Evolutionary conservation across 2,113 vertebrate genomes (phyloP), one percentile per base, ranked within the genome.

Genomic region (Gymnorhina tibicen): DNA sequence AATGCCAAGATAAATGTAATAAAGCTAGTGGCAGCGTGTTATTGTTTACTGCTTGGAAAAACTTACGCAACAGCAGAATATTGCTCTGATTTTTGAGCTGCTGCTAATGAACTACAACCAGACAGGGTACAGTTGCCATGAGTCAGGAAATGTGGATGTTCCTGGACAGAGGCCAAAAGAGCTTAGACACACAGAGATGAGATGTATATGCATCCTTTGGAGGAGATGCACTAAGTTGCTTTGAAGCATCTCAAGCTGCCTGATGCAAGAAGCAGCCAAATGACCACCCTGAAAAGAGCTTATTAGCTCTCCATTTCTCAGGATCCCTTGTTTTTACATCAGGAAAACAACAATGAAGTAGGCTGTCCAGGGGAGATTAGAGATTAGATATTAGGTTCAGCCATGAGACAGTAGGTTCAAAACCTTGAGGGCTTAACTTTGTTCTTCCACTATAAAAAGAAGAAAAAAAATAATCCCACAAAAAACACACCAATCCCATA

Each of bases 21-120:
- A 85, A 93, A 95, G 73, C 60, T 91, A 91, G 89, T 79, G 91
- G 80, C 2, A 2, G 95, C 82, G 87, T 95, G 50, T 89, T 92
- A 84, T 93, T 97, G 96, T 97, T 97, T 95, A 89, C 77, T 89
- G 88, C 80, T 91, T 87, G 89, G 92, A 82, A 94, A 93, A 96
- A 82, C 41, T 95, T 92, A 82, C 1, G 27, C 92, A 95, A 91
- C n/a, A 87, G 73, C 80, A 93, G 63, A 92, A 50, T 30, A 37
- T 44, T 60, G 41, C 58, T 87, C 90, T 79, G 88, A 85, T 76
- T 96, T 92, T 87, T 75, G 69, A 86, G 28, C 79, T 89, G 74
- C 87, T 96, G 52, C 74, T 96, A 75, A 92, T 58, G 80, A 93
- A 94, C 62, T 89, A 85, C 86, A 92, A 91, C 9, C 72, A 92